Percentiles rank a stretch among this genome's conserved stretches.
Conservation (phyloP, 2,888 invertebrate genomes). For the Troides aeacus region DNA sequence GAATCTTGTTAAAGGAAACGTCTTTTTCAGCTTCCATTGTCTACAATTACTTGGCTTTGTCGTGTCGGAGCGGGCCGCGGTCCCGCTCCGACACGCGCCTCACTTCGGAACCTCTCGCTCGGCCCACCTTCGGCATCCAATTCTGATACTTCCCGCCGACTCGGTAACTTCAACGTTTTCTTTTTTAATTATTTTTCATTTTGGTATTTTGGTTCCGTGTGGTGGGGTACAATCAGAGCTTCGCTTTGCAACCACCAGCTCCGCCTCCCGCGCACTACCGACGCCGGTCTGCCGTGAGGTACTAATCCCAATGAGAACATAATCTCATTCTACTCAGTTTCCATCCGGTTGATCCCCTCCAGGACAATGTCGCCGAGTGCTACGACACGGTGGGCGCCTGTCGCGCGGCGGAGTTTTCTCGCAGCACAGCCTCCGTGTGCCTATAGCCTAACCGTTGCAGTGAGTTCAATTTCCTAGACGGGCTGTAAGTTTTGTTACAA, state of each 20-base stretch:
- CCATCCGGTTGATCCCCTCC: too few relatives aligned
- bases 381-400: too few relatives aligned
- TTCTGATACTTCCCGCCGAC: conserved; percentile 66
- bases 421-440: neutral
- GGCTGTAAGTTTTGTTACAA: too few relatives aligned
- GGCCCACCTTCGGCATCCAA: conserved; percentile 57
- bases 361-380: too few relatives aligned
- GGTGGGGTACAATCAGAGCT: neutral
- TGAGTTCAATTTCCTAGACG: too few relatives aligned
- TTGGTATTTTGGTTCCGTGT: conserved; percentile 15
- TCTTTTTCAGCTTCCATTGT: conserved; percentile 78
- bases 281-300: too few relatives aligned
- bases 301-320: too few relatives aligned
- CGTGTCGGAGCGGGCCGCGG: conserved; percentile 45
- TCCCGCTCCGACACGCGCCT: conserved; percentile 45
- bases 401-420: too few relatives aligned
- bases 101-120: conserved; percentile 44
- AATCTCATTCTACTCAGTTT: too few relatives aligned
- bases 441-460: too few relatives aligned
- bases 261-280: too few relatives aligned
- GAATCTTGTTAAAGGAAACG: conserved; percentile 78
- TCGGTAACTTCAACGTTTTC: conserved; percentile 49
- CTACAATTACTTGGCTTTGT: conserved; percentile 78
- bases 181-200: conserved; percentile 44
- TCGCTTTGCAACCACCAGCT: too few relatives aligned